These are phyloP conservation scores for Pedetes capensis DNA, from an alignment of 2,113 vertebrate genomes.

Conservation along the genomic window DNA sequence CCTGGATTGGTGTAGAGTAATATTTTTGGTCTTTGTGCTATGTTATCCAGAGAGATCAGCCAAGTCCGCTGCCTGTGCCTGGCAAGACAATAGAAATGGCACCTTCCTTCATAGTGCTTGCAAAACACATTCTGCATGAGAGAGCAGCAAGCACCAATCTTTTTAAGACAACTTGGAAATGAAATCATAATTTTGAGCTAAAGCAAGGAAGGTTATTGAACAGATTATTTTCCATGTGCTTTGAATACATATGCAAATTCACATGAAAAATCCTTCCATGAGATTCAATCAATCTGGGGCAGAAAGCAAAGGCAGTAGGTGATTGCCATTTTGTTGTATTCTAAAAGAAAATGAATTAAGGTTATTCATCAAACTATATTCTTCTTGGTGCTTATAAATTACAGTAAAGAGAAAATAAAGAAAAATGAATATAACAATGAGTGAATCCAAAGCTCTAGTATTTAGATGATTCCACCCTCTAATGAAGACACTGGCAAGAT, in stretches of 20 bases:
- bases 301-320: not conserved
- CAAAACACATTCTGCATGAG: not conserved
- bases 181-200: not conserved
- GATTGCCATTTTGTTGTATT: not conserved
- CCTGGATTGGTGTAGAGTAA: not conserved
- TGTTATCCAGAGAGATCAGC: not conserved
- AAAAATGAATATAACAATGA: not conserved
- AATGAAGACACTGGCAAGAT: not conserved
- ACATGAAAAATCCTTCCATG: not conserved
- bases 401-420: not conserved
- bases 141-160: not conserved
- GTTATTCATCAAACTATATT: not conserved
- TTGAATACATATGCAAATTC: slow-evolving; percentile 37
- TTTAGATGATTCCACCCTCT: not conserved
- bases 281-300: not conserved
- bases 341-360: not conserved
- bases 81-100: not conserved
- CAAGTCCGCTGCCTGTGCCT: not conserved
- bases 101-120: not conserved
- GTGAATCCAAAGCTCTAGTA: not conserved
- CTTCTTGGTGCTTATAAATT: not conserved
- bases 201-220: not conserved
- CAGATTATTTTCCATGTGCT: not conserved
- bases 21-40: not conserved
- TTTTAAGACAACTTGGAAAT: not conserved